Evolutionary conservation across 2,113 vertebrate genomes (phyloP).

Genomic region (Festucalex cinctus): DNA sequence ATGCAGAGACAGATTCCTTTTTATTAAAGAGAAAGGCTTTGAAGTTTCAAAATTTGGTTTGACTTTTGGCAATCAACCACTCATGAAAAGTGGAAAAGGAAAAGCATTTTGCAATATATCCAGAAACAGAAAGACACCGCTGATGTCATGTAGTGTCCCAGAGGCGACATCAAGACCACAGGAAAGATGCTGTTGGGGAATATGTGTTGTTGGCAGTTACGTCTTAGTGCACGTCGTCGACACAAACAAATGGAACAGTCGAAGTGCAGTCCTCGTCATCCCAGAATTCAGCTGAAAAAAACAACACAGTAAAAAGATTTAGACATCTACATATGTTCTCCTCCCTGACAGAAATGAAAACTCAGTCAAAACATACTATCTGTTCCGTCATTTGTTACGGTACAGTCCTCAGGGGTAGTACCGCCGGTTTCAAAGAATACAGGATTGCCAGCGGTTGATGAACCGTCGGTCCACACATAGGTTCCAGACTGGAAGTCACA

Average conservation of each 20-base stretch:
- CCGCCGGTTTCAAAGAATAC: not conserved
- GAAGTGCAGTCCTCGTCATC: rapidly evolving
- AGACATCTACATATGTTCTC: not conserved
- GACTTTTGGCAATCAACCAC: not conserved
- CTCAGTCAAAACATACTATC: not conserved
- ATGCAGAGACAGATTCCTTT: constrained; percentile 1
- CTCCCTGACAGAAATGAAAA: not conserved
- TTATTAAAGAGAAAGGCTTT: not conserved
- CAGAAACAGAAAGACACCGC: constrained; percentile 3
- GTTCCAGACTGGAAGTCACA: not conserved
- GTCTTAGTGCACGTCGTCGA: not conserved
- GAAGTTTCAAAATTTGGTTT: not conserved
- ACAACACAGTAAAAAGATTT: not conserved
- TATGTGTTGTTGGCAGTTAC: not conserved
- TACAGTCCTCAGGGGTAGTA: not conserved
- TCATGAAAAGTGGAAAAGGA: not conserved
- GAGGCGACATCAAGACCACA: not conserved
- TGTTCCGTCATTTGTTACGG: too few species aligned
- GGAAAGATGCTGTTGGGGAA: not conserved
- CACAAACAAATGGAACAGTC: not conserved
- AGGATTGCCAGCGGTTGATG: rapidly evolving
- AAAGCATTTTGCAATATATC: not conserved
- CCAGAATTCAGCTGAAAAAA: not conserved
- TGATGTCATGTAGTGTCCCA: not conserved
- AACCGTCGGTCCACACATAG: not conserved